Percentiles rank a stretch among this genome's conserved stretches.
These are phyloP conservation scores for Drosophila sucinea DNA, from an alignment of 1,140 invertebrate species.

Conservation along the genomic window DNA sequence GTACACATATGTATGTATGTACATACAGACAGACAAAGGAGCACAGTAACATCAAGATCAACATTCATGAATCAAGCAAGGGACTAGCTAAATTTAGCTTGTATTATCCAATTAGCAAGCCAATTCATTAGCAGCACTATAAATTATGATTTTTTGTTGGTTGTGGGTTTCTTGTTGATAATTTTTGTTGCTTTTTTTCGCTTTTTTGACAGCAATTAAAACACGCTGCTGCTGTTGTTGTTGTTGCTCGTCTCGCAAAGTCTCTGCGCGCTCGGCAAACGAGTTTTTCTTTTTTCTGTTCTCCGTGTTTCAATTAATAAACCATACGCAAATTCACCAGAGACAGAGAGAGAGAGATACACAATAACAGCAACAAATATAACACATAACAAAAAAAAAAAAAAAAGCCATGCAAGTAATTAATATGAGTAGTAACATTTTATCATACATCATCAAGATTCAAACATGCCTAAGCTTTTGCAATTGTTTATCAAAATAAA, in stretches of 20 bases:
- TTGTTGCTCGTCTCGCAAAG: background rate
- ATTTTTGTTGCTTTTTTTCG: slow-evolving; percentile 4
- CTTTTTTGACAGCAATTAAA: slow-evolving; percentile 19
- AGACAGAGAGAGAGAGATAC: slow-evolving; percentile 36
- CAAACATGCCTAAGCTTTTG: slow-evolving; percentile 21
- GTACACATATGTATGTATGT: no score
- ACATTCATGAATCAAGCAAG: slow-evolving; percentile 8
- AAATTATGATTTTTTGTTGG: slow-evolving; percentile 38
- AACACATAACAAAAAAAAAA: slow-evolving; percentile 17
- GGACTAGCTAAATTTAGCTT: slow-evolving; percentile 48
- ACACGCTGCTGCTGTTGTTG: background rate
- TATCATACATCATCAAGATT: slow-evolving; percentile 13
- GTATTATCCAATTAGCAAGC: slow-evolving; percentile 61
- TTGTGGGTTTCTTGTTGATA: slow-evolving; percentile 26
- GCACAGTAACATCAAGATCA: slow-evolving; percentile 14
- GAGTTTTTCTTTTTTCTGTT: slow-evolving; percentile 19
- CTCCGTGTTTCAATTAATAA: slow-evolving; percentile 53
- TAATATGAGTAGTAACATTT: slow-evolving; percentile 25
- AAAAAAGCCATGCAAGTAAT: slow-evolving; percentile 38
- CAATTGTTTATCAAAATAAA: slow-evolving; percentile 14
- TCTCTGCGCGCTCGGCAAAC: slow-evolving; percentile 4
- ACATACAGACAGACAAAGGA: slow-evolving; percentile 6
- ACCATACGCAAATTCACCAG: slow-evolving; percentile 57
- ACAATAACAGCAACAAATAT: slow-evolving; percentile 29
- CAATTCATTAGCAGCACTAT: slow-evolving; percentile 66